Base-by-base conservation (phyloP, 2,797 vertebrate genomes). In the Phataginus tetradactyla region DNA sequence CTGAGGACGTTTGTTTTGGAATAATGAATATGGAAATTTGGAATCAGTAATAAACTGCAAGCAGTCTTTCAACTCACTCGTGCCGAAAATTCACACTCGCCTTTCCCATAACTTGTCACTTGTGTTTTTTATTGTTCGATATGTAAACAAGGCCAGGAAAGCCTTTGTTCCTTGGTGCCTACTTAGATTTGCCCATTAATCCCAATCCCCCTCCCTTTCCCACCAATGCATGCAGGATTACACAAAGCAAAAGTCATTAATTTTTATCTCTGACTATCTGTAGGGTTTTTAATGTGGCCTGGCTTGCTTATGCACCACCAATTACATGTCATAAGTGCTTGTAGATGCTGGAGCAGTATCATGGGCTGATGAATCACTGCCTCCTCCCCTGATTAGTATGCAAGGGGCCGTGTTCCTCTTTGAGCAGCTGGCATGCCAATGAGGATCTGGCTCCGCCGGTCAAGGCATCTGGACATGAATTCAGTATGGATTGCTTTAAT, bases 181-280 rank as follows among this genome's bases (percentile, higher is more conserved):
- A 97, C 98, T 98, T 98, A 97, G 97, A 87, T 98, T 98, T 98
- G 97, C 98, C 98, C 98, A 99, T 98, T 98, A 99, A 99, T 99
- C 98, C 98, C 96, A 49, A 80, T 91, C 96, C 98, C 94, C 96
- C 91, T 97, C 83, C 96, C 77, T 98, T 97, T 97, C 97, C 98
- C 98, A 98, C 98, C 98, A 97, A 92, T 79, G 97, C 98, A 98
- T 80, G 90, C 98, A 98, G 98, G 98, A 99, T 99, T 99, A 99
- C 98, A 99, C 98, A 99, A 99, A 99, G 98, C 99, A 99, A 99
- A 99, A 99, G 99, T 99, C 99, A 99, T 99, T 99, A 99, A 99
- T 99, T 99, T 99, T 99, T 99, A 99, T 99, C 99, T 99, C 98
- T 98, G 99, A 99, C 98, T 99, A 99, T 99, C 98, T 99, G 98